Evolutionary conservation across 2,797 vertebrate genomes (phyloP), one percentile per base, ranked within the genome.

Genomic region (Borostomias antarcticus): DNA sequence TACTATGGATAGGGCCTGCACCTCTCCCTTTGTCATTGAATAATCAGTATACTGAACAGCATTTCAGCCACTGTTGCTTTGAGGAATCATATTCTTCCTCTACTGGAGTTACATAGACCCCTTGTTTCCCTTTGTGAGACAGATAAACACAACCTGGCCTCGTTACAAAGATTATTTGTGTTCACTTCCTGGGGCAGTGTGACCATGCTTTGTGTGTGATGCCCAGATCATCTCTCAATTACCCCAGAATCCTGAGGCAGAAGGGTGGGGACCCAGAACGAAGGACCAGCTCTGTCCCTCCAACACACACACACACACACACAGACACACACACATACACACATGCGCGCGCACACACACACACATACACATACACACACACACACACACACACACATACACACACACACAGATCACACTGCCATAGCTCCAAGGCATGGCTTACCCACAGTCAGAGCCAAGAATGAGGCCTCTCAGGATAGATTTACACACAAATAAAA

Each of bases 401-500:
- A 11, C 57, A 64, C 60, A 57, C 53, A 56, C 65, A 54, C 23
- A 35, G 59, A 68, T 57, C 50, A 54, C 75, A 26, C 62, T 65
- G 66, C 60, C 65, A 62, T 82, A 79, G 83, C 84, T 87, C 1
- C 65, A 68, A 87, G 86, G 87, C 86, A 85, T 66, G 61, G 79
- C 83, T 85, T 77, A 83, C 77, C n/a, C 74, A 75, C 70, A 68
- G 78, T 81, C 82, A 76, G 77, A 76, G 74, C 81, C 53, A 58
- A 33, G 60, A 48, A 57, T 40, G 48, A 56, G 50, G 59, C 29
- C 58, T 64, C 66, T 58, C 81, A 77, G 81, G 86, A 88, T 87
- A 86, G 74, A 88, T 90, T 89, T 87, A 82, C 84, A 87, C 83
- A 86, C 82, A 88, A 88, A 87, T 85, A 85, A 86, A 89, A 86